Evolutionary conservation across 2,113 vertebrate genomes (phyloP).

Genomic region (Pluvialis apricaria): DNA sequence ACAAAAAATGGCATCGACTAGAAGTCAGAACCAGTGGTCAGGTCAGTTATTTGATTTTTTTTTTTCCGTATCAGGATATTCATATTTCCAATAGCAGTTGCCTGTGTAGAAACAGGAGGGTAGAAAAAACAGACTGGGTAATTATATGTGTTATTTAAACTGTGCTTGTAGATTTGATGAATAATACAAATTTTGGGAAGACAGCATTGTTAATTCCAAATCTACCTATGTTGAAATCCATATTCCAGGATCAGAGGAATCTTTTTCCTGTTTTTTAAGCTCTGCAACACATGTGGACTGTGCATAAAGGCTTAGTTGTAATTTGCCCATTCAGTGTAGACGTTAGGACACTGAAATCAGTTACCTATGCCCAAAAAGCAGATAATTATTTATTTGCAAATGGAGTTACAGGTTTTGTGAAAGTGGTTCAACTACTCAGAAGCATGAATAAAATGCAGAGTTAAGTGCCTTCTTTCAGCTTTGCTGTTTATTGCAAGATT

Average conservation of each 20-base stretch:
- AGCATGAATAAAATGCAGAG: neutral
- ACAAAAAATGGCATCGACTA: slow-evolving; percentile 86
- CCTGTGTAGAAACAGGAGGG: neutral
- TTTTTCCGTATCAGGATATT: neutral
- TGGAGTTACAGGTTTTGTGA: neutral
- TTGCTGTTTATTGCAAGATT: neutral
- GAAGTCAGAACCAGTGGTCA: slow-evolving; percentile 85
- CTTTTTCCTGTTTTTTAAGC: neutral
- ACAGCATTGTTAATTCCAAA: neutral
- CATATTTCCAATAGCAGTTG: neutral
- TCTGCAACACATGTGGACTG: neutral
- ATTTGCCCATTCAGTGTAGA: neutral
- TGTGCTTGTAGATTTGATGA: neutral
- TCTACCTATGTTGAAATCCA: neutral
- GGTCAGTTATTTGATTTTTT: slow-evolving; percentile 62
- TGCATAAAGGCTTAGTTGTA: neutral
- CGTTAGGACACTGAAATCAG: neutral
- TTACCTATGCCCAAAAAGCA: neutral
- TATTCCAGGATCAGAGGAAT: neutral
- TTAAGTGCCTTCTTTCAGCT: neutral
- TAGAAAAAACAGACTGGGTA: neutral
- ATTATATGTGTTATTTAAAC: neutral
- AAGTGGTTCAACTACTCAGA: neutral
- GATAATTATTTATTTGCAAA: neutral
- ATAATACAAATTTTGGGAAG: neutral